Base-by-base conservation (phyloP, 2,797 vertebrate species). In the Pseudochromis fuscus region DNA sequence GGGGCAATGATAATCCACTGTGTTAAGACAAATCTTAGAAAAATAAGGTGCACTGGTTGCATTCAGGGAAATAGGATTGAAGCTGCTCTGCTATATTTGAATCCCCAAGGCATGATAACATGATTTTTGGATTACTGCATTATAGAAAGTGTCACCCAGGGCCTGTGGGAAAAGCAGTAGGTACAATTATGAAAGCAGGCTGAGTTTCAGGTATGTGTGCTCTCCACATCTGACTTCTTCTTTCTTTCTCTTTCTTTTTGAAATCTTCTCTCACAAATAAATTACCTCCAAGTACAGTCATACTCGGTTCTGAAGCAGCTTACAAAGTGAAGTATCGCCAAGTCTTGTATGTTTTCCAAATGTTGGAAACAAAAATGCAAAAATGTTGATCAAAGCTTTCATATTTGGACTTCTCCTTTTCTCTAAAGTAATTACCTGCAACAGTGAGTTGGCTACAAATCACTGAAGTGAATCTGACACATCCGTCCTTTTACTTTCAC, bases 101-200 rank as follows among this genome's bases (percentile, higher is more conserved):
- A 75, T 86, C 90, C 87, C 88, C 19, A 67, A 74, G 81, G 84
- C 67, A 89, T 60, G 81, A 82, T 85, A 88, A 92, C 90, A 93
- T 91, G 91, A 90, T 93, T 92, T 90, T 87, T 90, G 89, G 90
- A 93, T 93, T 93, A 93, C 78, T 86, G 92, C 85, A 91, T 91
- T 90, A 92, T 84, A 88, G 87, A 42, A 89, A 87, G 89, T 89
- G 87, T 88, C 85, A 89, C 85, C 81, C 72, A 59, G 69, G 72
- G 58, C 77, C 84, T 60, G 24, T 71, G 73, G 90, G 88, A 89
- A 64, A 65, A 80, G 74, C 52, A 71, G 72, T 69, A 71, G 51
- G 71, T 75, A 82, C 81, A 87, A 72, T 49, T 86, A 76, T 62
- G 64, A 75, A 75, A 35, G 63, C 45, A 68, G 46, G 50, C 33